A percentile compares a stretch with the other conserved stretches of the same genome.
Conservation (phyloP, 2,797 vertebrate species). For the Crypturellus tataupa region DNA sequence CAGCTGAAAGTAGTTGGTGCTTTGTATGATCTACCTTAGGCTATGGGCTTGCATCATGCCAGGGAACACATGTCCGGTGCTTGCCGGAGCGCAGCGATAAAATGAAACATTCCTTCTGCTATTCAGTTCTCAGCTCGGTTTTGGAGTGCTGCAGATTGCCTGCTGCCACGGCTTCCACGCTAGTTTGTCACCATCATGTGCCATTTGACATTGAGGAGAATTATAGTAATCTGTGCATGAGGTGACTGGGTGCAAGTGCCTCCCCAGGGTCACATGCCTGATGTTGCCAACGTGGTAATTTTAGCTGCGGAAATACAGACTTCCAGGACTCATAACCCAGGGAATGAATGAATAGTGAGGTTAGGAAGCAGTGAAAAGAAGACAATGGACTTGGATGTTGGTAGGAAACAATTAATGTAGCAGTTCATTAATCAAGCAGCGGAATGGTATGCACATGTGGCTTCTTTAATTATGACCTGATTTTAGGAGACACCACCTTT, state of each 20-base stretch:
- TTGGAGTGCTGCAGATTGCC: neutral
- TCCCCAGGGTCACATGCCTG: fast-evolving
- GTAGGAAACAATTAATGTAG: neutral
- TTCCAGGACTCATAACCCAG: fast-evolving
- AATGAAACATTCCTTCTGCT: neutral
- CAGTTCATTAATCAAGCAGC: neutral
- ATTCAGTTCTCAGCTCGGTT: neutral
- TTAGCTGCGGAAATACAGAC: neutral
- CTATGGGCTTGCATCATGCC: neutral
- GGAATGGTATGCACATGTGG: neutral
- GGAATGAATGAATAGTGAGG: neutral
- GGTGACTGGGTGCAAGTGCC: fast-evolving
- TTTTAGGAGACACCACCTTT: neutral
- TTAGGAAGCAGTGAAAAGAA: neutral
- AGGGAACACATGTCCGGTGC: slow-evolving; percentile 36
- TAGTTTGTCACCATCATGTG: neutral
- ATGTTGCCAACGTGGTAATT: fast-evolving
- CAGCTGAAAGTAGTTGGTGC: slow-evolving; percentile 74
- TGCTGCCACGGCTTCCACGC: neutral
- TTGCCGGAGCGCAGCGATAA: neutral
- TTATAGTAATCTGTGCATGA: neutral
- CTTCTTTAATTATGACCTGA: neutral
- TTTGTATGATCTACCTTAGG: neutral
- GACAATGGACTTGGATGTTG: neutral
- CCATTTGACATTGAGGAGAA: neutral